Evolutionary conservation across 23 tunicate species (phyloP), one percentile per base, ranked within the genome.

Genomic region (Ciona savignyi): DNA sequence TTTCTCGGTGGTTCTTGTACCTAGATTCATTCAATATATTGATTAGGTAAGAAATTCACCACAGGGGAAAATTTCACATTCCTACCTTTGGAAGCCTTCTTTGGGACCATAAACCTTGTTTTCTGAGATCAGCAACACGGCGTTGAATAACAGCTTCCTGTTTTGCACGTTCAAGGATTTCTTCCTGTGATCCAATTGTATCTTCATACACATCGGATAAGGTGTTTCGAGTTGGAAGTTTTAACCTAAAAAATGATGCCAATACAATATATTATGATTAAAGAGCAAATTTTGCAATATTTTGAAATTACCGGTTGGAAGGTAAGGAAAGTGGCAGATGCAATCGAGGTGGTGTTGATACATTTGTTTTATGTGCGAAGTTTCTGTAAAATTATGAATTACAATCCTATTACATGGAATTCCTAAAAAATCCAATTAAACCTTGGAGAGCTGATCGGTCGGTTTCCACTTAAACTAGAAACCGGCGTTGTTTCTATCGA

Each of bases 21-120:
- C 96, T 89, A 15, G 11, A 42, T 42, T 42, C 56, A 42, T 42
- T 42, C 15, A 6, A 42, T 6, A 42, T 15, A 42, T 42, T 42
- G 56, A 6, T 15, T 15, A 42, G 15, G 15, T 42, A 42, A 6
- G 56, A 15, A 6, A 42, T 42, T 42, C n/a, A n/a, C n/a, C n/a
- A 42, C 56, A 42, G 56, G 56, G 9, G 9, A 42, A 6, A 42
- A 42, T 42, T 42, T 63, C 15, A 63, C 4, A n/a, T 63, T 11
- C 63, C 32, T 11, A 88, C 96, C 85, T 83, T 89, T 6, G 96
- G 96, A 27, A 89, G 66, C 2, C 96, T 51, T 30, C 74, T 32
- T 49, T 89, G 96, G 26, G 96, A 84, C 96, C 96, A 89, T 27
- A 89, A 70, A 4, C 96, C 96, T 66, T 83, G 89, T 25, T 83